phyloP scores from a whole-genome alignment of 2,797 vertebrate species.

The Sciurus vulgaris region DNA sequence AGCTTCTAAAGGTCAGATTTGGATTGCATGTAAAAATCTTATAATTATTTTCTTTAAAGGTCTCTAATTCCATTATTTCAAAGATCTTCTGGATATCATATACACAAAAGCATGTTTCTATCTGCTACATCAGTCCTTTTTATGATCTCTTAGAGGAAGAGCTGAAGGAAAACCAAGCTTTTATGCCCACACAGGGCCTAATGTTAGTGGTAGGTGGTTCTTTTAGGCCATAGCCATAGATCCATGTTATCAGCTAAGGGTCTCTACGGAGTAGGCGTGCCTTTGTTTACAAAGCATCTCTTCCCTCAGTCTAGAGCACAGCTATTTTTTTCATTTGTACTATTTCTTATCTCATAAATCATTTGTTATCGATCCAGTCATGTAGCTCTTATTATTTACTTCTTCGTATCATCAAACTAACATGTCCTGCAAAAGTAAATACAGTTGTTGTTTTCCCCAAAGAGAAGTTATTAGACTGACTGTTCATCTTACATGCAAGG shows the following conservation, averaged over 20 bases:
- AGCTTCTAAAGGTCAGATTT: not conserved
- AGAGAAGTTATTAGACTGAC: not conserved
- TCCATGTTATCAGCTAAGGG: too few species aligned
- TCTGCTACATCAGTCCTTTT: not conserved
- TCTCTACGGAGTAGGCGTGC: rapidly evolving
- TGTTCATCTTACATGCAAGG: not conserved
- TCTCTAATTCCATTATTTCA: not conserved
- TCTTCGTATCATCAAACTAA: not conserved
- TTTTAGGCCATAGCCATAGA: not conserved
- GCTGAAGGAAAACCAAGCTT: not conserved
- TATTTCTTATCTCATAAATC: not conserved
- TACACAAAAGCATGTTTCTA: not conserved
- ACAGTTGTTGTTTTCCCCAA: not conserved
- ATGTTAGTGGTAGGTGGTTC: not conserved
- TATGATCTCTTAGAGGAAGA: not conserved
- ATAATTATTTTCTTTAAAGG: not conserved
- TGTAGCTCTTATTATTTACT: not conserved
- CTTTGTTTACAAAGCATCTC: not conserved
- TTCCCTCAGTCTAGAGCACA: not conserved
- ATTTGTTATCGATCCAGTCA: not conserved
- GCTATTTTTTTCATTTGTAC: not conserved
- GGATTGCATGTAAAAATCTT: not conserved
- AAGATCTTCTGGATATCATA: not conserved
- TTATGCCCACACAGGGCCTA: not conserved
- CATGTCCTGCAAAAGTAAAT: not conserved